These are phyloP conservation scores for Microtus richardsoni DNA, from an alignment of 2,113 vertebrate genomes.

Conservation along the genomic window DNA sequence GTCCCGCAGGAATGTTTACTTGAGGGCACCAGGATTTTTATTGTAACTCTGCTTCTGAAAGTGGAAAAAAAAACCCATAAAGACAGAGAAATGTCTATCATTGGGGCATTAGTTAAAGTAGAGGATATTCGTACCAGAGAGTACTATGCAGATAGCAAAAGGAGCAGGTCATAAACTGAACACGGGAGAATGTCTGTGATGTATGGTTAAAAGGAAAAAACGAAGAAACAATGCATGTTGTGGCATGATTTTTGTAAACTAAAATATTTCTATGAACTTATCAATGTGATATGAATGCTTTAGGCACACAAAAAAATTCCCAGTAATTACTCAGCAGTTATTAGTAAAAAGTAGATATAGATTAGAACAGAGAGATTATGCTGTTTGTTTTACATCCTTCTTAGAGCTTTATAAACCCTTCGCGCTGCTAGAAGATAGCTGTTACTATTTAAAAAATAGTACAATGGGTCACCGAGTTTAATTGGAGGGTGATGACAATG, in stretches of 20 bases:
- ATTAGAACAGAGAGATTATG: neutral
- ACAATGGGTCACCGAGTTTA: neutral
- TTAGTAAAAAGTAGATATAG: neutral
- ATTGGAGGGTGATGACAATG: neutral
- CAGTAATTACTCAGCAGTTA: neutral
- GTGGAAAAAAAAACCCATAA: neutral
- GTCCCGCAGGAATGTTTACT: neutral
- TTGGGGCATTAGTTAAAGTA: neutral
- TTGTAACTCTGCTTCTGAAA: neutral
- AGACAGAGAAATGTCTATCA: neutral
- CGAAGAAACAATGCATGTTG: neutral
- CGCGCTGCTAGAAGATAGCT: neutral
- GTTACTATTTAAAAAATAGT: neutral
- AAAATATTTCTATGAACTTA: neutral
- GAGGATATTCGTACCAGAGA: neutral
- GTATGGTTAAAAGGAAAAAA: neutral
- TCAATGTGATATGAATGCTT: neutral
- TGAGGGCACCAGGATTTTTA: neutral
- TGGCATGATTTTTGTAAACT: conserved; percentile 13
- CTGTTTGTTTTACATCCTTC: neutral
- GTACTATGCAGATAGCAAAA: neutral
- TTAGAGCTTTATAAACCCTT: neutral
- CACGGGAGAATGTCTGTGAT: neutral
- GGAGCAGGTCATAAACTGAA: neutral
- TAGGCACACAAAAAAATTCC: neutral